phyloP scores from a whole-genome alignment of 2,888 invertebrate species.

The Lacanobia oleracea region DNA sequence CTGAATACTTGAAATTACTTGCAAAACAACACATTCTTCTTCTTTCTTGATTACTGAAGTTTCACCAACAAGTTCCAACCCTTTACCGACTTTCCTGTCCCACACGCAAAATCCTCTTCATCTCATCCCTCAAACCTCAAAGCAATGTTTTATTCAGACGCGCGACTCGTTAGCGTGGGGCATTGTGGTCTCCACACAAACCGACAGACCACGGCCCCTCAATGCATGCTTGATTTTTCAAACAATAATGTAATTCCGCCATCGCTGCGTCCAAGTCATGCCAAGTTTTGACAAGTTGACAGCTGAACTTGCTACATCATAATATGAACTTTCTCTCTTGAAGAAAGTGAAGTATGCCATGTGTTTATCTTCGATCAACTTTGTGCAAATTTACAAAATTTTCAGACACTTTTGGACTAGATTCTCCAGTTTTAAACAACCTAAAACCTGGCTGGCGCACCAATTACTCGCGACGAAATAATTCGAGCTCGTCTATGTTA shows the following conservation, averaged over 20 bases:
- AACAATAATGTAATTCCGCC: constrained; percentile 66
- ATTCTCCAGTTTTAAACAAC: no score
- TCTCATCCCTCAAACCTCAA: constrained; percentile 65
- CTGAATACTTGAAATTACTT: no score
- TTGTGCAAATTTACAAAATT: neutral
- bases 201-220: constrained; percentile 78
- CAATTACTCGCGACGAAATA: no score
- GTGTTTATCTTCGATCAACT: no score
- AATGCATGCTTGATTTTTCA: constrained; percentile 81
- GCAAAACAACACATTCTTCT: no score
- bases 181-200: constrained; percentile 89
- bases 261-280: constrained; percentile 33
- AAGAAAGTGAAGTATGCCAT: neutral
- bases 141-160: constrained; percentile 89
- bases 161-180: constrained; percentile 87
- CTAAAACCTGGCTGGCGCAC: no score
- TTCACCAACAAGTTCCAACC: no score
- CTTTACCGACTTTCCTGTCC: neutral
- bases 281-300: constrained; percentile 59
- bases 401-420: no score
- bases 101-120: constrained; percentile 61
- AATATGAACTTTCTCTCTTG: constrained; percentile 6
- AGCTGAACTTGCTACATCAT: constrained; percentile 14
- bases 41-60: no score
- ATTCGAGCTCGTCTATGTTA: no score